Percentiles rank a stretch among this genome's conserved stretches.
Evolutionary conservation across 2,888 invertebrate species (phyloP).

Genomic region (Argyresthia albistria): DNA sequence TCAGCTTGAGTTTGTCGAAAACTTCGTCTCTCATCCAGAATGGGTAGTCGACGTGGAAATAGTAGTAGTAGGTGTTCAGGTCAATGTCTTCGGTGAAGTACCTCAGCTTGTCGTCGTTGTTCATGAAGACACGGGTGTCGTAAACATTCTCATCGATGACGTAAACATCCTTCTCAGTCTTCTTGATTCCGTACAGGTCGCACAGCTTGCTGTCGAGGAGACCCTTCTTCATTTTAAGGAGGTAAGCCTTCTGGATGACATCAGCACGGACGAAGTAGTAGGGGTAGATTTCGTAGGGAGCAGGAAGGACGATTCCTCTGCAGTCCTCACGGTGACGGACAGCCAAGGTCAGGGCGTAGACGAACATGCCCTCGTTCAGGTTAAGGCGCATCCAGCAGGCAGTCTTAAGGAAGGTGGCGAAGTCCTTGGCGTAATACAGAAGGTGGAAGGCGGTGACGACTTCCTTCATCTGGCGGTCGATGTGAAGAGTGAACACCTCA

Average conservation of each 20-base stretch:
- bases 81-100: slow-evolving; percentile 79
- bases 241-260: slow-evolving; percentile 70
- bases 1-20: slow-evolving; percentile 36
- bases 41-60: slow-evolving; percentile 73
- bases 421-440: slow-evolving; percentile 68
- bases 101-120: slow-evolving; percentile 70
- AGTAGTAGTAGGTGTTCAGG: slow-evolving; percentile 75
- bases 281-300: slow-evolving; percentile 75
- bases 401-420: slow-evolving; percentile 56
- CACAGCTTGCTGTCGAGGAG: slow-evolving; percentile 58
- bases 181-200: slow-evolving; percentile 64
- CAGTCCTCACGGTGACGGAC: slow-evolving; percentile 65
- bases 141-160: slow-evolving; percentile 78
- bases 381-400: slow-evolving; percentile 67
- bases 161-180: slow-evolving; percentile 61
- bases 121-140: slow-evolving; percentile 65
- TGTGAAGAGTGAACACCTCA: slow-evolving; percentile 61
- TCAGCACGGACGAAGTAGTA: slow-evolving; percentile 78
- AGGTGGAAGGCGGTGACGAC: slow-evolving; percentile 66
- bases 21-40: slow-evolving; percentile 73
- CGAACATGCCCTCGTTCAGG: slow-evolving; percentile 72
- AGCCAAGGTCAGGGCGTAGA: slow-evolving; percentile 67
- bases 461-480: slow-evolving; percentile 63
- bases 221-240: slow-evolving; percentile 63
- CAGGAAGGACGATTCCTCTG: slow-evolving; percentile 63